Conservation (phyloP, 37 sponge, comb jelly and placozoan species). For the Corticium candelabrum region DNA sequence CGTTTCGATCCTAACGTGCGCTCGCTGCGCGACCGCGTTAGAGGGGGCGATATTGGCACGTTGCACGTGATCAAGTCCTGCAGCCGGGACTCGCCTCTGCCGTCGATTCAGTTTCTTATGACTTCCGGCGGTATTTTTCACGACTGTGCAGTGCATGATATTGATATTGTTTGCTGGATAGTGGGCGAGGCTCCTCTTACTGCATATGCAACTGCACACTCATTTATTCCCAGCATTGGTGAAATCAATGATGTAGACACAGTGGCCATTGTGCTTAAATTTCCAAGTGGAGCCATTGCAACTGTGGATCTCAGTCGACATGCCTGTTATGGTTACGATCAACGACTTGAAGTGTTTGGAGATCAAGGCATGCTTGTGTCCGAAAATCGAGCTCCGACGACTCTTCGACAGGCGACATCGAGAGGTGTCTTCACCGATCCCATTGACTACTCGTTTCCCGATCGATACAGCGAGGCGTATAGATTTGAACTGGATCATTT, state of each 20-base stretch:
- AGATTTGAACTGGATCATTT: slow-evolving; percentile 34
- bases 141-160: slow-evolving; percentile 74
- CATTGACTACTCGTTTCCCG: slow-evolving; percentile 54
- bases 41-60: slow-evolving; percentile 31
- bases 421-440: slow-evolving; percentile 10
- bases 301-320: slow-evolving; percentile 56
- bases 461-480: slow-evolving; percentile 50
- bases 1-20: slow-evolving; percentile 59
- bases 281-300: slow-evolving; percentile 61
- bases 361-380: slow-evolving; percentile 53
- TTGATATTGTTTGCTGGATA: slow-evolving; percentile 66
- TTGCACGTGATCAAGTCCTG: slow-evolving; percentile 47
- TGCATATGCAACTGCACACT: slow-evolving; percentile 33
- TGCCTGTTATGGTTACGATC: slow-evolving; percentile 72
- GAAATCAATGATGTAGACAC: slow-evolving; percentile 62
- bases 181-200: slow-evolving; percentile 37
- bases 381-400: slow-evolving; percentile 28
- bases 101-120: slow-evolving; percentile 55
- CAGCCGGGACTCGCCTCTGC: slow-evolving; percentile 63
- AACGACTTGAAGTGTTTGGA: slow-evolving; percentile 70
- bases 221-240: slow-evolving; percentile 35
- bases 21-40: background rate
- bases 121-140: slow-evolving; percentile 64
- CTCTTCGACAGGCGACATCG: background rate
- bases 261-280: slow-evolving; percentile 55